phyloP scores from a whole-genome alignment of 2,113 vertebrate species.

The Alethe diademata region DNA sequence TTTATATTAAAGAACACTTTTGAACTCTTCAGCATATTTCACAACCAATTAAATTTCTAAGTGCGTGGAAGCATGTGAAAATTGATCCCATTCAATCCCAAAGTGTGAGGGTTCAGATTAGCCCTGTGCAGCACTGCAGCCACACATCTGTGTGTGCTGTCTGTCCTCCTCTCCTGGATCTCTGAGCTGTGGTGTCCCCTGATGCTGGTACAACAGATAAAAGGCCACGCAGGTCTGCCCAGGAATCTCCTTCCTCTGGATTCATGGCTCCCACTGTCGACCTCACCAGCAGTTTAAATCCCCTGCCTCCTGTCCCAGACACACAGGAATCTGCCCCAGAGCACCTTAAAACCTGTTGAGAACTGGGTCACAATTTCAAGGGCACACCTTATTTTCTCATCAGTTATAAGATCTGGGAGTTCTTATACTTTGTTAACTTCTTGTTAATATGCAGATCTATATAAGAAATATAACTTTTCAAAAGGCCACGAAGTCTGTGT shows the following conservation, averaged over 20 bases:
- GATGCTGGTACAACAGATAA: neutral
- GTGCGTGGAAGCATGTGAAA: neutral
- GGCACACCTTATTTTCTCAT: neutral
- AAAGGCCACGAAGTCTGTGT: neutral
- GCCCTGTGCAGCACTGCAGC: neutral
- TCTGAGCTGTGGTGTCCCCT: neutral
- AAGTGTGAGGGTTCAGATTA: neutral
- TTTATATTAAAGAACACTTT: slow-evolving; percentile 45
- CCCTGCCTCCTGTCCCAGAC: neutral
- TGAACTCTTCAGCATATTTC: slow-evolving; percentile 52
- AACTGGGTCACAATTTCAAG: neutral
- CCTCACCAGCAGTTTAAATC: neutral
- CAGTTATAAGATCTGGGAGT: rapidly evolving
- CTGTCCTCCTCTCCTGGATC: neutral
- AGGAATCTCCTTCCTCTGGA: neutral
- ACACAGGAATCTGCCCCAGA: neutral
- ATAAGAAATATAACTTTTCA: neutral
- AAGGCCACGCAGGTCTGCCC: neutral
- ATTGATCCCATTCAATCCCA: neutral
- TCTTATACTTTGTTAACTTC: neutral
- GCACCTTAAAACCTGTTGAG: neutral
- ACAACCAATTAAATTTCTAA: slow-evolving; percentile 55
- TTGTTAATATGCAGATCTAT: neutral
- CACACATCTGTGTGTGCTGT: rapidly evolving
- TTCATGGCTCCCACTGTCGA: neutral